Conservation (phyloP, 2,888 invertebrate species). For the Strigamia transsilvanica region DNA sequence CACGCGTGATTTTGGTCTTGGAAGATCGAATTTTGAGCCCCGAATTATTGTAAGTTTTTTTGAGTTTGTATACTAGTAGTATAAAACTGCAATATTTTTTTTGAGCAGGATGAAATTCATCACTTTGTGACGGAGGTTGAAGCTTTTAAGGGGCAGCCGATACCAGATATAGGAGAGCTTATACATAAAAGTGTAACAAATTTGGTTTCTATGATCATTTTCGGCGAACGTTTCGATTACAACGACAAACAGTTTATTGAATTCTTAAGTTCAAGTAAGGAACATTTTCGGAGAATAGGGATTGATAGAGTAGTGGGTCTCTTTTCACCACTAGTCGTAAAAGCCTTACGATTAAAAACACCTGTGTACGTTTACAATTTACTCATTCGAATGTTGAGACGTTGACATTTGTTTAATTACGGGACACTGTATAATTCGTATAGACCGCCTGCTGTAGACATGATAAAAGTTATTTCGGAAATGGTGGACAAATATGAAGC, state of each 20-base stretch:
- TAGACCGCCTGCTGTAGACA: neutral
- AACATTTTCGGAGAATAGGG: neutral
- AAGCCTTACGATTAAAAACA: too few species aligned
- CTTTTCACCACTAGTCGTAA: neutral
- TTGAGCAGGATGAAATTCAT: neutral
- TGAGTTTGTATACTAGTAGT: too few species aligned
- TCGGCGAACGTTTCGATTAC: neutral
- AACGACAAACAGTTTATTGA: neutral
- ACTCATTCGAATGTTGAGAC: neutral
- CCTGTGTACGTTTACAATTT: neutral
- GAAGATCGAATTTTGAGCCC: neutral
- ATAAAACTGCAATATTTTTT: neutral
- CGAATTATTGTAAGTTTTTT: constrained; percentile 6
- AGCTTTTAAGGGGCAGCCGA: neutral
- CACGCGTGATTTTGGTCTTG: neutral
- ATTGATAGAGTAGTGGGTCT: neutral
- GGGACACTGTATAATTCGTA: neutral
- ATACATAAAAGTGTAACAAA: constrained; percentile 6
- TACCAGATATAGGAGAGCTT: neutral
- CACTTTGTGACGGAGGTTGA: neutral
- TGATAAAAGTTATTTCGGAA: neutral
- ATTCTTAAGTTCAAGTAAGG: neutral
- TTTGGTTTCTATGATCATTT: neutral
- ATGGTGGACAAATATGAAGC: neutral
- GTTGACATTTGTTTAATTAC: too few species aligned